phyloP scores from a whole-genome alignment of 37 sponge, comb jelly and placozoan genomes.

The Ephydatia muelleri region DNA sequence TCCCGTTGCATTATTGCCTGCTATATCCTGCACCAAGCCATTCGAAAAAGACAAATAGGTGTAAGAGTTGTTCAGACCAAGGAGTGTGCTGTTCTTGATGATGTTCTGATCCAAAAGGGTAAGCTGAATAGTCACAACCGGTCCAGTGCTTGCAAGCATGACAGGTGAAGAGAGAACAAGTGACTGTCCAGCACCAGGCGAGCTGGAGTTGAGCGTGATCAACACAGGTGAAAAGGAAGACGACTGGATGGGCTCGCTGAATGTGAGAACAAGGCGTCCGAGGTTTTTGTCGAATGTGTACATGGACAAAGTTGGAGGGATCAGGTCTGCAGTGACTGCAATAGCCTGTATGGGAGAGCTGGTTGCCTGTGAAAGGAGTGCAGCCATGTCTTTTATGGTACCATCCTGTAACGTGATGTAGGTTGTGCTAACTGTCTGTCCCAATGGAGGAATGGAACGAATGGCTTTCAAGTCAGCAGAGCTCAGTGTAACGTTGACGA shows the following conservation, averaged over 20 bases:
- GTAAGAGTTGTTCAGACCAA: conserved; percentile 38
- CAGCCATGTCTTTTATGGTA: conserved; percentile 66
- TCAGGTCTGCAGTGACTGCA: conserved; percentile 64
- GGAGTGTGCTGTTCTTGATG: conserved; percentile 63
- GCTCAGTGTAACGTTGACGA: conserved; percentile 60
- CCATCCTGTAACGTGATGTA: conserved; percentile 57
- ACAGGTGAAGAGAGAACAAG: conserved; percentile 25
- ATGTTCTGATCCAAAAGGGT: conserved; percentile 47
- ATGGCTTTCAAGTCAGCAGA: conserved; percentile 58
- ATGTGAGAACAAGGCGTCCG: conserved; percentile 68
- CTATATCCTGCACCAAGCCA: conserved; percentile 68
- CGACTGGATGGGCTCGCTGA: conserved; percentile 69
- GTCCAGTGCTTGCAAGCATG: conserved; percentile 11
- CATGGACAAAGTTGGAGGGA: conserved; percentile 59
- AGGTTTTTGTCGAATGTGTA: conserved; percentile 72
- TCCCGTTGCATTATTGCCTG: conserved; percentile 64
- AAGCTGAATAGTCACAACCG: conserved; percentile 46
- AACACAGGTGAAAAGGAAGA: conserved; percentile 31
- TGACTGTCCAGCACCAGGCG: conserved; percentile 21
- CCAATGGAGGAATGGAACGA: conserved; percentile 57
- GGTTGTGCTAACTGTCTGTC: conserved; percentile 53
- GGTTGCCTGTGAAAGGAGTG: conserved; percentile 36
- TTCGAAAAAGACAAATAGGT: conserved; percentile 65
- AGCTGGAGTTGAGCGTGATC: conserved; percentile 49
- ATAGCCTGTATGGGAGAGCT: conserved; percentile 25